Evolutionary conservation across 2,888 invertebrate genomes (phyloP).

Genomic region (Andrena haemorrhoa): DNA sequence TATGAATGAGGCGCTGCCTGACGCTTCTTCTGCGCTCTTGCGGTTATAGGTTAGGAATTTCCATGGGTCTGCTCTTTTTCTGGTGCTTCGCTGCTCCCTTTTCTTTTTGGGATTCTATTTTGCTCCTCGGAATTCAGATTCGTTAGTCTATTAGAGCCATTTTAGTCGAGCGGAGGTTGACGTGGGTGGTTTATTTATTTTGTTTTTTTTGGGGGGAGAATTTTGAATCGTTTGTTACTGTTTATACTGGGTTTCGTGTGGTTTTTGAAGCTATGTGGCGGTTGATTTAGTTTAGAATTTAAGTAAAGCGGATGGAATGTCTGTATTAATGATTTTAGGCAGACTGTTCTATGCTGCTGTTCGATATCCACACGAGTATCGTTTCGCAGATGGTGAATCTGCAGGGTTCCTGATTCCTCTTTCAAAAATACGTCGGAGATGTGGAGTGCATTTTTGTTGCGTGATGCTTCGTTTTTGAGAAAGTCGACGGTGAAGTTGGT

Average conservation of each 20-base stretch:
- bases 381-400: not conserved
- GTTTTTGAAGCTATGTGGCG: not conserved
- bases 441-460: not conserved
- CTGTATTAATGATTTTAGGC: not conserved
- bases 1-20: not conserved
- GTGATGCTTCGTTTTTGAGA: not conserved
- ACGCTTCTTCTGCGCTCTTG: not conserved
- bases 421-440: not conserved
- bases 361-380: not conserved
- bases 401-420: not conserved
- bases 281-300: too few relatives aligned
- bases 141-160: slow-evolving; percentile 8
- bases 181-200: not conserved
- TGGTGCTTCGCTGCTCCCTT: not conserved
- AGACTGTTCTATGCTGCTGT: not conserved
- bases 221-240: not conserved
- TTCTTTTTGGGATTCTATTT: not conserved
- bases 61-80: not conserved
- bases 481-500: not conserved
- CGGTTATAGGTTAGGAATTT: not conserved
- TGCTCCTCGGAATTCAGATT: slow-evolving; percentile 1
- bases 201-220: not conserved
- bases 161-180: not conserved
- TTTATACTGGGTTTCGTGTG: not conserved
- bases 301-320: not conserved